Evolutionary conservation across 2,797 vertebrate species (phyloP).

Genomic region (Australoheros facetus): DNA sequence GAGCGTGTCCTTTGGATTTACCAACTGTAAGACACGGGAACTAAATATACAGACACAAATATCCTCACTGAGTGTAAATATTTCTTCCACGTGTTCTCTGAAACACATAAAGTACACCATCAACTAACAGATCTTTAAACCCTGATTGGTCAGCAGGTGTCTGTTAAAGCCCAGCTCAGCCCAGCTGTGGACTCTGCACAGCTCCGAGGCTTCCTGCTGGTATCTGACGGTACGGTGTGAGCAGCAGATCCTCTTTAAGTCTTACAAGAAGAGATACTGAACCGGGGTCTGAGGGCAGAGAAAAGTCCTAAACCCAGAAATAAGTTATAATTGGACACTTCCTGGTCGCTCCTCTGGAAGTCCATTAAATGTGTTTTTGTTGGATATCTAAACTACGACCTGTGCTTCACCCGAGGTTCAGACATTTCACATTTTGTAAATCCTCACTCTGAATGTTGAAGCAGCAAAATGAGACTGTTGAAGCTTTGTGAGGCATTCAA

Average conservation of each 20-base stretch:
- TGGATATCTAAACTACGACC: not conserved
- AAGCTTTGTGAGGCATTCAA: too few species aligned
- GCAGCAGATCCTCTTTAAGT: too few species aligned
- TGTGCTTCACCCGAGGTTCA: not conserved
- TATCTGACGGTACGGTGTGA: too few species aligned
- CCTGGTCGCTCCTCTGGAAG: not conserved
- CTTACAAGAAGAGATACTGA: too few species aligned
- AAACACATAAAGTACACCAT: not conserved
- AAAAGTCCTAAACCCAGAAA: not conserved
- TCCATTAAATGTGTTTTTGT: not conserved
- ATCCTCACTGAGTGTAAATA: not conserved
- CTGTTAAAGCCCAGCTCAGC: not conserved
- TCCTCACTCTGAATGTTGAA: too few species aligned
- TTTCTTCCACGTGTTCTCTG: not conserved
- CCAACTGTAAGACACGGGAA: not conserved
- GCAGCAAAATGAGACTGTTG: too few species aligned
- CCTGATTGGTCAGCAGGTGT: not conserved
- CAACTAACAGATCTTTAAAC: not conserved
- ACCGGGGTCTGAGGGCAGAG: too few species aligned
- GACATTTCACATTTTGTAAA: not conserved
- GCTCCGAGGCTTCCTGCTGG: too few species aligned
- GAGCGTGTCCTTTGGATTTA: slow-evolving; percentile 2
- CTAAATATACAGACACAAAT: not conserved
- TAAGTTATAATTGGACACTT: not conserved
- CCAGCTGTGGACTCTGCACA: too few species aligned